phyloP scores from a whole-genome alignment of 2,113 vertebrate genomes.

The Crotalus helleri region DNA sequence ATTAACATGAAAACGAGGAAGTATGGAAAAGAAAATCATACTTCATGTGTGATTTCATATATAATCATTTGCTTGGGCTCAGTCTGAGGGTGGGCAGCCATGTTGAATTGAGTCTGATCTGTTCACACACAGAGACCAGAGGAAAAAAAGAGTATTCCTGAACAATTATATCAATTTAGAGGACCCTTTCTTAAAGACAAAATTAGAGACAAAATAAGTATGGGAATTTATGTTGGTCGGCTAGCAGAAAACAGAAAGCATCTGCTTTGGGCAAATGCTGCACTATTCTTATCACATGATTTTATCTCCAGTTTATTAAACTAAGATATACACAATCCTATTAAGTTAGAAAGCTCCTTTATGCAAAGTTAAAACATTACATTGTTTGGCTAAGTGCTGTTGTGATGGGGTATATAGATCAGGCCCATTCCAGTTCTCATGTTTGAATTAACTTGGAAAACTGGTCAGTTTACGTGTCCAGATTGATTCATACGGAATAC shows the following conservation, averaged over 20 bases:
- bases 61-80: not conserved
- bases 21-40: not conserved
- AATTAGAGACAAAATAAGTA: not conserved
- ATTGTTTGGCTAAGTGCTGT: not conserved
- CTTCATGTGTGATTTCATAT: not conserved
- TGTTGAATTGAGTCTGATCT: not conserved
- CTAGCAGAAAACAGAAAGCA: not conserved
- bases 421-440: not conserved
- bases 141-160: accelerated
- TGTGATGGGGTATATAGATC: not conserved
- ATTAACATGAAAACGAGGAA: not conserved
- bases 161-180: not conserved
- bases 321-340: not conserved
- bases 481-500: not conserved
- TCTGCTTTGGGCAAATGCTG: not conserved
- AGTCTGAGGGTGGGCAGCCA: not conserved
- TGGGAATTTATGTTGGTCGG: not conserved
- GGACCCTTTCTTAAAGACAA: not conserved
- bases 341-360: not conserved
- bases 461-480: not conserved
- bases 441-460: not conserved
- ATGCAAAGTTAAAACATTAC: not conserved
- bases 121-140: not conserved
- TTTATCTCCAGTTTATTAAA: not conserved
- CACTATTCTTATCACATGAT: not conserved